phyloP scores from a whole-genome alignment of 2,113 vertebrate genomes.

The Monopterus albus region DNA sequence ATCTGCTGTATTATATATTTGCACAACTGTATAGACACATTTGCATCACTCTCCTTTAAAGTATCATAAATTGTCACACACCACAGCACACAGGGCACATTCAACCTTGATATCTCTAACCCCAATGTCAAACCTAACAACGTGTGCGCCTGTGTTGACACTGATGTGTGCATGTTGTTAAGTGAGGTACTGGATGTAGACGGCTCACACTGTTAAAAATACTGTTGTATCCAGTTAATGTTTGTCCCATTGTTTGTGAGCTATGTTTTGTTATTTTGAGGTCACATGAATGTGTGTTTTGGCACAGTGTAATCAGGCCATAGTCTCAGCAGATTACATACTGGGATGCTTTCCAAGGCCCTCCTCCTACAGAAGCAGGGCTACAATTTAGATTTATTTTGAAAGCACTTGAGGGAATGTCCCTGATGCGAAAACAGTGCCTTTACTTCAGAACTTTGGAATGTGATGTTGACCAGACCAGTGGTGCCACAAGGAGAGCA shows the following conservation, averaged over 20 bases:
- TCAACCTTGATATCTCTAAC: slow-evolving; percentile 48
- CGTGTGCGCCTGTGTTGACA: slow-evolving; percentile 29
- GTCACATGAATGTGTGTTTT: slow-evolving; percentile 25
- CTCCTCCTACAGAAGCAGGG: slow-evolving; percentile 17
- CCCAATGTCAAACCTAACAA: slow-evolving; percentile 64
- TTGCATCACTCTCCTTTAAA: slow-evolving; percentile 8
- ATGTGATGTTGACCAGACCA: slow-evolving; percentile 56
- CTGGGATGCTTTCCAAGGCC: slow-evolving; percentile 14
- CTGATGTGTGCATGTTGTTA: slow-evolving; percentile 13
- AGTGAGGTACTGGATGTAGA: slow-evolving; percentile 2
- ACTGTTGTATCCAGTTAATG: background rate
- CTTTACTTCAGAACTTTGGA: slow-evolving; percentile 60
- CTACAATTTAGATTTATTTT: slow-evolving; percentile 22
- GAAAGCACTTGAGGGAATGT: slow-evolving; percentile 59
- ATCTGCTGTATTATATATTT: slow-evolving; percentile 14
- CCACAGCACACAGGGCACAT: slow-evolving; percentile 24
- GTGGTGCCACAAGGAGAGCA: slow-evolving; percentile 1
- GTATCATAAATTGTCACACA: slow-evolving; percentile 13
- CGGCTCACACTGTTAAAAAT: slow-evolving; percentile 4
- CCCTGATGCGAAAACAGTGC: slow-evolving; percentile 65
- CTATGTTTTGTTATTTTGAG: slow-evolving; percentile 14
- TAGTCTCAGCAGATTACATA: slow-evolving; percentile 24
- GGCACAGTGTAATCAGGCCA: slow-evolving; percentile 9
- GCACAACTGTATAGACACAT: slow-evolving; percentile 24
- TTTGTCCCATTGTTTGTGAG: slow-evolving; percentile 31